These are phyloP conservation scores for Romanogobio albipinnatus DNA, from an alignment of 2,113 vertebrate species.

Conservation along the genomic window DNA sequence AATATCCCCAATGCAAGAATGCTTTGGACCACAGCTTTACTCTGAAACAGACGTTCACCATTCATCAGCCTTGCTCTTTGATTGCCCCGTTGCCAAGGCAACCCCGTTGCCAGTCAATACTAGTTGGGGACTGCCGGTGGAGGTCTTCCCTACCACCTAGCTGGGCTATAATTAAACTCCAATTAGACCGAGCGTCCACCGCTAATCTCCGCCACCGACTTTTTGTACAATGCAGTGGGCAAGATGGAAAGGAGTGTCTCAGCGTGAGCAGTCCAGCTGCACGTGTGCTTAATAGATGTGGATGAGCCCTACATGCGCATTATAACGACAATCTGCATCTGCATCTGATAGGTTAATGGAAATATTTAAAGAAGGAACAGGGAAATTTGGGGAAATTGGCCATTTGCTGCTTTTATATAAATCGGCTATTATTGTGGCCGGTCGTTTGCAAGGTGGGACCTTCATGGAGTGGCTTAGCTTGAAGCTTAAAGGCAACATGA, in stretches of 20 bases:
- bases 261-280: background rate
- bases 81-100: conserved; percentile 74
- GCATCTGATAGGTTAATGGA: background rate
- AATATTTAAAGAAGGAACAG: background rate
- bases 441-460: background rate
- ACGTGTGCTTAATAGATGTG: conserved; percentile 27
- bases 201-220: conserved; percentile 51
- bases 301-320: background rate
- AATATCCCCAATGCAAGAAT: conserved; percentile 19
- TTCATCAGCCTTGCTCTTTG: conserved; percentile 61
- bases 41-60: conserved; percentile 51
- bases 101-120: conserved; percentile 66
- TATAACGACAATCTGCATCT: background rate
- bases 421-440: background rate
- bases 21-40: conserved; percentile 18
- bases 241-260: conserved; percentile 8
- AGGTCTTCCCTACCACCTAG: conserved; percentile 55
- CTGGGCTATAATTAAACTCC: conserved; percentile 73
- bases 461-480: background rate
- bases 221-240: conserved; percentile 37
- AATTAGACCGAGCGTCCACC: conserved; percentile 57
- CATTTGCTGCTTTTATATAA: conserved; percentile 8
- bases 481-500: background rate
- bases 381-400: background rate
- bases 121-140: conserved; percentile 55